Conservation (phyloP, 2,888 invertebrate species). For the Heliconius aoede region DNA sequence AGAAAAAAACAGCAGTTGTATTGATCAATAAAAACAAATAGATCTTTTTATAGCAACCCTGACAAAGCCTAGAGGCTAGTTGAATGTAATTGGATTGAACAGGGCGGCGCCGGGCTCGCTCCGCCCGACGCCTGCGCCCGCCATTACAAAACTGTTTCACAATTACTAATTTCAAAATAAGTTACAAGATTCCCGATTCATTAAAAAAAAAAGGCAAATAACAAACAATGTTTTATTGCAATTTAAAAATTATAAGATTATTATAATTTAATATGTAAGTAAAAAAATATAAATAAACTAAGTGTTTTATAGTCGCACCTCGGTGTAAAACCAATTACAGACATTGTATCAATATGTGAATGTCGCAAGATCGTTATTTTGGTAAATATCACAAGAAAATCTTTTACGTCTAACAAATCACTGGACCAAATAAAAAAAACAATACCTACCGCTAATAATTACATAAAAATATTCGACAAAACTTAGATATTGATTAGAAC, state of each 20-base stretch:
- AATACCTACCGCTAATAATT: not conserved
- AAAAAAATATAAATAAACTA: too few species aligned
- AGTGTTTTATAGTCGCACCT: not conserved
- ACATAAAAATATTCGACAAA: not conserved
- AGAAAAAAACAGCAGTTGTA: not conserved
- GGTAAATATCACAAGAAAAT: not conserved
- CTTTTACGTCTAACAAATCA: conserved; percentile 13
- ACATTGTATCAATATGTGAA: not conserved
- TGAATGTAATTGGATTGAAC: conserved; percentile 41
- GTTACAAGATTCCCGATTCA: not conserved
- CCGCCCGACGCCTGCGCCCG: conserved; percentile 52
- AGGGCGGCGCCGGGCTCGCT: conserved; percentile 50
- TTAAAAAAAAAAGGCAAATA: conserved; percentile 1
- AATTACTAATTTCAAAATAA: not conserved
- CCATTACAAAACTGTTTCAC: conserved; percentile 19
- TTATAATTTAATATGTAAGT: too few species aligned
- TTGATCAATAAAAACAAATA: not conserved
- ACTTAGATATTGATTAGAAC: not conserved
- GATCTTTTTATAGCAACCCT: conserved; percentile 35
- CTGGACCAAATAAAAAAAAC: conserved; percentile 23
- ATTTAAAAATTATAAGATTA: not conserved
- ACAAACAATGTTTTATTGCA: not conserved
- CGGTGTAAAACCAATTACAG: not conserved
- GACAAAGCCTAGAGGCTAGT: conserved; percentile 38
- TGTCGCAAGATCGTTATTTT: conserved; percentile 10